Base-by-base conservation (phyloP, 2,113 vertebrate species). In the Theristicus caerulescens region DNA sequence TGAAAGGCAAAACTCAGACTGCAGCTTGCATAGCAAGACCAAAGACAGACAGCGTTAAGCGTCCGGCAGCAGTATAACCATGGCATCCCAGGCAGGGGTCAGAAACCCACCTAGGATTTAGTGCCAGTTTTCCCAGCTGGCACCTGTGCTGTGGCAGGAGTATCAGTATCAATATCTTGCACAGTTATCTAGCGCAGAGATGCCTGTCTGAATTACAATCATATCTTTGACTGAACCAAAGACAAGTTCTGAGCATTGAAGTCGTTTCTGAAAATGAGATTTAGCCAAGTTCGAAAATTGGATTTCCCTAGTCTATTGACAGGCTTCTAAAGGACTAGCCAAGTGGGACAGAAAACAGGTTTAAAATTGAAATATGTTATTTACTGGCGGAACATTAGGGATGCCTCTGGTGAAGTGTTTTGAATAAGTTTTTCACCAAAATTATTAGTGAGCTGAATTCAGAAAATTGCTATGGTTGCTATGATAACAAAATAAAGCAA, bases 291-390 rank as follows among this genome's bases (percentile, higher is more conserved):
- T 83, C 0, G 25, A 93, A 96, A 94, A 93, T 84, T 96, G 86
- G 77, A 96, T 97, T 96, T 90, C 80, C 65, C 57, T 71, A 38
- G 69, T 78, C 91, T 89, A 84, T 86, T 84, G 94, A 71, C 82
- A 93, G 71, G 65, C 57, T 96, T 90, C 90, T 88, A 79, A 93
- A 92, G 76, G 55, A 51, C 55, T 49, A 88, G 88, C 77, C 88
- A 94, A 94, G 88, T 82, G 77, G 94, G 73, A 88, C 1, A 0
- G 83, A 94, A 88, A 96, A 52, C 44, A 90, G 91, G 76, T 84
- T 93, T 97, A 86, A 74, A 96, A 96, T 84, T 89, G 61, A 94
- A 95, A 84, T 69, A 58, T 42, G 19, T 89, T 97, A 92, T 94
- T 94, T 96, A 91, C 86, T 94, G 57, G 47, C 0, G 0, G 52